Conservation (phyloP, 1,140 invertebrate genomes). For the Drosophila elegans region DNA sequence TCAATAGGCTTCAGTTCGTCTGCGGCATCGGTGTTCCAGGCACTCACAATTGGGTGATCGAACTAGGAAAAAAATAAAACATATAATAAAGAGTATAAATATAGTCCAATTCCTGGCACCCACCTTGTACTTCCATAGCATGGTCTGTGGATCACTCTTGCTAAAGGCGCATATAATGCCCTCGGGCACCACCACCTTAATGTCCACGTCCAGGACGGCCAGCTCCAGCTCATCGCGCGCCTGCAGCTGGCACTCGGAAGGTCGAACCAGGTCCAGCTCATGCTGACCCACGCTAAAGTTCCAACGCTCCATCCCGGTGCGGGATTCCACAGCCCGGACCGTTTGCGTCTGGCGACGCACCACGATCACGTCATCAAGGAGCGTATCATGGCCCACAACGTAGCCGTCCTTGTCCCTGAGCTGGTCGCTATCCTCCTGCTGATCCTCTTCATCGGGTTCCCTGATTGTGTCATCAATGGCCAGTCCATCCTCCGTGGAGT, state of each 20-base stretch:
- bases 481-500: constrained; percentile 85
- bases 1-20: constrained; percentile 89
- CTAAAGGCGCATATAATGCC: constrained; percentile 89
- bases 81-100: neutral
- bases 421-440: constrained; percentile 30
- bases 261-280: constrained; percentile 88
- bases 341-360: constrained; percentile 93
- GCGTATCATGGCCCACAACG: constrained; percentile 80
- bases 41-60: constrained; percentile 92
- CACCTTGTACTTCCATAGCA: constrained; percentile 91
- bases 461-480: constrained; percentile 57
- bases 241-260: constrained; percentile 86
- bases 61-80: constrained; percentile 86
- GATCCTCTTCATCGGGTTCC: constrained; percentile 17
- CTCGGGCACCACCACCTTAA: constrained; percentile 90
- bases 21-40: constrained; percentile 90
- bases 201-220: constrained; percentile 86
- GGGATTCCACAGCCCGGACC: constrained; percentile 93
- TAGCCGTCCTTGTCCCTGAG: constrained; percentile 51
- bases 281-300: constrained; percentile 97
- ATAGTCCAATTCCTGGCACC: neutral
- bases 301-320: constrained; percentile 95
- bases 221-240: constrained; percentile 79
- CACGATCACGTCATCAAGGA: constrained; percentile 89
- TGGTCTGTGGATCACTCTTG: constrained; percentile 86